A percentile compares a stretch with the other conserved stretches of the same genome.
Evolutionary conservation across 2,797 vertebrate genomes (phyloP).

Genomic region (Muscicapa striata): DNA sequence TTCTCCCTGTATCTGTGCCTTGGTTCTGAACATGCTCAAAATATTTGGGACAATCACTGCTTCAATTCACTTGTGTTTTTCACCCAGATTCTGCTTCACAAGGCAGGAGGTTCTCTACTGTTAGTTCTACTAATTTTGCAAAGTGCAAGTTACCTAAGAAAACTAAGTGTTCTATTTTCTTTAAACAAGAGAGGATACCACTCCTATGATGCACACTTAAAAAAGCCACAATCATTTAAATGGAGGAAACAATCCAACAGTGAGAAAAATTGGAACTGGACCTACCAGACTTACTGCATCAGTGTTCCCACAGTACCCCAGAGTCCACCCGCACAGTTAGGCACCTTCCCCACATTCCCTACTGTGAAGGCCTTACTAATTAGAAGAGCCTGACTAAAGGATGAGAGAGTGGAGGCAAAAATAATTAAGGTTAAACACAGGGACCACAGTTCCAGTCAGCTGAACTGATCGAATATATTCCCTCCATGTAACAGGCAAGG

Average conservation of each 20-base stretch:
- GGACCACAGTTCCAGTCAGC: background rate
- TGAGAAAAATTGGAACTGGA: background rate
- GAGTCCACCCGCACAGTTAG: accelerated
- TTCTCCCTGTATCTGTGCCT: background rate
- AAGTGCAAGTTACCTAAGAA: background rate
- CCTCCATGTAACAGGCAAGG: background rate
- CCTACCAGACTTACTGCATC: background rate
- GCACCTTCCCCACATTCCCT: background rate
- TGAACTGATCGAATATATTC: background rate
- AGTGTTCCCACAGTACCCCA: background rate
- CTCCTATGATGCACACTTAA: background rate
- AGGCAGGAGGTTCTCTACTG: background rate
- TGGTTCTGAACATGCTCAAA: background rate
- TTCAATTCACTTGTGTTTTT: background rate
- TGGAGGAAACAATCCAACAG: background rate
- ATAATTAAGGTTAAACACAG: background rate
- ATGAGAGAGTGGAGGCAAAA: background rate
- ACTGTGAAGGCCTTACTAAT: background rate
- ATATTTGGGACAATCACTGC: background rate
- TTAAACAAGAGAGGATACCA: background rate
- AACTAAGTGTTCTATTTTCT: background rate
- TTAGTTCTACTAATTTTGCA: background rate
- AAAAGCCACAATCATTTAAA: background rate
- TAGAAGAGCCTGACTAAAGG: background rate
- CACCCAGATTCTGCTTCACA: background rate